These are phyloP conservation scores for Alethe diademata DNA, from an alignment of 2,113 vertebrate genomes.

Conservation along the genomic window DNA sequence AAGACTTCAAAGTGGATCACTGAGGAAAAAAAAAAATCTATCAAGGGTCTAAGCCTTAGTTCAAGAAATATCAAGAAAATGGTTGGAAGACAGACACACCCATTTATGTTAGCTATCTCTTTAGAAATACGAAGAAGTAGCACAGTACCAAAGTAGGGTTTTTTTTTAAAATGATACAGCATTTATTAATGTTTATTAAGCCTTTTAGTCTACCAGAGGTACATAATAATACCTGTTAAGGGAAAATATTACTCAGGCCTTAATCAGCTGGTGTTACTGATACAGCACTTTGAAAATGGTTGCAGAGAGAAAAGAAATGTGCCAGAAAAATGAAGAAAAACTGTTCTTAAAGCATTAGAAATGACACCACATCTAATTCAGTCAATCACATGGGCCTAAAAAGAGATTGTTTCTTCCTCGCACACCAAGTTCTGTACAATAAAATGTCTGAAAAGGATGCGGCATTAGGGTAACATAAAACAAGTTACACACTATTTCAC, in stretches of 20 bases:
- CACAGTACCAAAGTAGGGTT: neutral
- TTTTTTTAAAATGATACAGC: neutral
- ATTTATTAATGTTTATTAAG: neutral
- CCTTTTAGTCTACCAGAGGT: neutral
- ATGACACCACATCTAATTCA: neutral
- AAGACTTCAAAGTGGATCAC: neutral
- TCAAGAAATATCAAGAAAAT: neutral
- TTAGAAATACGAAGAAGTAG: neutral
- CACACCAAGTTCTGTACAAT: neutral
- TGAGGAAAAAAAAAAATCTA: neutral
- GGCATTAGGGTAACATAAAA: neutral
- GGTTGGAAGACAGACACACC: neutral
- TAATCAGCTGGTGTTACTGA: neutral
- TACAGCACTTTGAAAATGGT: neutral
- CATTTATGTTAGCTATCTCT: neutral
- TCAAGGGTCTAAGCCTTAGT: neutral
- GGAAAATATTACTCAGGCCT: neutral
- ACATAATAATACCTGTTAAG: neutral
- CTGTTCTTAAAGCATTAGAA: neutral
- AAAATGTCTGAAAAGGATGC: fast-evolving
- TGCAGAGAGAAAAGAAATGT: neutral
- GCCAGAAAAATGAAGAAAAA: neutral
- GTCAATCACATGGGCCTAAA: neutral
- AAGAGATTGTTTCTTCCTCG: neutral
- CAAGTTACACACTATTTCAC: neutral